phyloP scores from a whole-genome alignment of 2,888 invertebrate species.

The Oscheius sp. region DNA sequence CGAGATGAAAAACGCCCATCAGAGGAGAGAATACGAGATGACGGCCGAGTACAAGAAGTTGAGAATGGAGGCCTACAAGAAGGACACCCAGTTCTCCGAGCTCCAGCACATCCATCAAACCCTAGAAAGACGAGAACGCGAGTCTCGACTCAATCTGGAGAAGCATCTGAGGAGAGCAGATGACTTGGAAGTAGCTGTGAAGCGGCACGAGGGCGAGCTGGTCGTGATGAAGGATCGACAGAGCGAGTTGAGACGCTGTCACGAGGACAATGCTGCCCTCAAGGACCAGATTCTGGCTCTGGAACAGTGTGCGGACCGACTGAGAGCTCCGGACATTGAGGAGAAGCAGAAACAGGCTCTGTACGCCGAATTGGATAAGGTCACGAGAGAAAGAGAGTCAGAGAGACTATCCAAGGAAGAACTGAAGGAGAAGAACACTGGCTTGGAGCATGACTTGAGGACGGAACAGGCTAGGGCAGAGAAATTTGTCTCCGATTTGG shows the following conservation, averaged over 20 bases:
- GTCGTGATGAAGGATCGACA: constrained; percentile 8
- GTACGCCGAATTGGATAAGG: constrained; percentile 26
- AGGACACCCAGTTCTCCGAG: neutral
- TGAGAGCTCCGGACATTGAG: constrained; percentile 31
- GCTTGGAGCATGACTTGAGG: constrained; percentile 18
- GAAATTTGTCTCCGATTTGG: constrained; percentile 28
- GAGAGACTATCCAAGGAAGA: constrained; percentile 35
- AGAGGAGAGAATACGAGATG: constrained; percentile 14
- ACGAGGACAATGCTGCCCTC: constrained; percentile 24
- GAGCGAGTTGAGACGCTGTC: constrained; percentile 7
- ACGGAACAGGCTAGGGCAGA: constrained; percentile 25
- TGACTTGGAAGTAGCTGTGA: constrained; percentile 28
- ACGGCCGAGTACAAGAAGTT: neutral
- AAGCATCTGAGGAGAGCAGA: constrained; percentile 34
- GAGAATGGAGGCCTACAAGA: neutral
- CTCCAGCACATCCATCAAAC: neutral
- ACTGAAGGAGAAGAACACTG: constrained; percentile 23
- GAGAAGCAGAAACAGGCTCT: constrained; percentile 21
- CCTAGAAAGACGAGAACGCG: neutral
- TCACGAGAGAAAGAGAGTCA: constrained; percentile 30
- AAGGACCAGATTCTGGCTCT: constrained; percentile 19
- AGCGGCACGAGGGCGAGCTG: constrained; percentile 21
- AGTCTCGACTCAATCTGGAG: constrained; percentile 1
- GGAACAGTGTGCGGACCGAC: constrained; percentile 9
- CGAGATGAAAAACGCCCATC: neutral